Conservation (phyloP, 2,888 invertebrate genomes). For the Ashinkailepas kermadecensis region DNA sequence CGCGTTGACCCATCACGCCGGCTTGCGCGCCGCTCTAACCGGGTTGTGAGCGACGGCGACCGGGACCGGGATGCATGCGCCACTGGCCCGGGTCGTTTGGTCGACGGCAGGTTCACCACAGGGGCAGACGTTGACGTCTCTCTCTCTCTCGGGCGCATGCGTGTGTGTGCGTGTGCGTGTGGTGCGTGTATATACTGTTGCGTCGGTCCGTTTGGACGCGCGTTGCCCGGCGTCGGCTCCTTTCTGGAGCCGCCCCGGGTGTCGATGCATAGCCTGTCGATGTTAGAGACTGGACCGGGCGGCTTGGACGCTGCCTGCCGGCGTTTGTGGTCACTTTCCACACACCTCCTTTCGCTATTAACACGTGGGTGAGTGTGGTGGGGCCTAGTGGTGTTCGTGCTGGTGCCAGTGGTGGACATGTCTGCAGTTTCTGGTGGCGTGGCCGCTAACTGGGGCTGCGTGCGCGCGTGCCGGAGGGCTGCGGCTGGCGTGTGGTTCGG, state of each 20-base stretch:
- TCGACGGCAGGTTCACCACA: background rate
- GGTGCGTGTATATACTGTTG: too few relatives aligned
- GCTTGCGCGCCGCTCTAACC: too few relatives aligned
- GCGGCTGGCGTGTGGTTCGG: background rate
- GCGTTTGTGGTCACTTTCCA: too few relatives aligned
- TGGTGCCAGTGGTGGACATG: background rate
- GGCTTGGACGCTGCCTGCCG: too few relatives aligned
- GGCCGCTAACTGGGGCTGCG: background rate
- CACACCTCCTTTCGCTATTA: slow-evolving; percentile 4
- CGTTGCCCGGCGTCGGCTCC: too few relatives aligned
- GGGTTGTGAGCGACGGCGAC: background rate
- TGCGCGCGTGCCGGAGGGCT: background rate
- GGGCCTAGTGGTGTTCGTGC: background rate
- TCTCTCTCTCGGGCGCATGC: background rate
- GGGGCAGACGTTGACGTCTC: background rate
- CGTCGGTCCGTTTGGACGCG: too few relatives aligned
- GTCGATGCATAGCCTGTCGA: too few relatives aligned
- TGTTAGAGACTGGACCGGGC: too few relatives aligned
- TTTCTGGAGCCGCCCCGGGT: too few relatives aligned
- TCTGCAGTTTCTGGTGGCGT: background rate
- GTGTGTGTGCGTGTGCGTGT: slow-evolving; percentile 13
- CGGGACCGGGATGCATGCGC: background rate
- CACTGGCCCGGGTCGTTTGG: background rate
- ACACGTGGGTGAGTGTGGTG: background rate
- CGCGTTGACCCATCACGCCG: too few relatives aligned